Base-by-base conservation (phyloP, 2,888 invertebrate species). In the Folsomia candida region DNA sequence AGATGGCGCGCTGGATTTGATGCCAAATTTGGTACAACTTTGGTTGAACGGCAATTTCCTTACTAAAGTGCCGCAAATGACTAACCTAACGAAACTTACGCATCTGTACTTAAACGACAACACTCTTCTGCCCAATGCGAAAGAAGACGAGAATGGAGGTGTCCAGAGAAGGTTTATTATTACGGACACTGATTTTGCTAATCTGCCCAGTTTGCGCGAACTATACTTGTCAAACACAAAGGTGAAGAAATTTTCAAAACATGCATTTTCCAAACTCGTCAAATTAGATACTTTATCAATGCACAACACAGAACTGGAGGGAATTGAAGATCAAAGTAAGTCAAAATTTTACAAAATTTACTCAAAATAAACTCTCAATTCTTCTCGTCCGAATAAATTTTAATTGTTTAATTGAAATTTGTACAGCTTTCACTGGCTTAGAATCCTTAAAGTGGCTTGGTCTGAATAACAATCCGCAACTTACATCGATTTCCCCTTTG, bases 311-410 rank as follows among this genome's bases (percentile, higher is more conserved):
- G 65, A 62, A 22, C 66, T 79, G 1, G 27, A 70, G 24, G 18
- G 9, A 20, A 78, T 79, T 29, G 74, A 71, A 24, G 74, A 73
- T 66, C 65, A 60, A n/a, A n/a, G n/a, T n/a, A n/a, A n/a, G n/a
- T n/a, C n/a, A n/a, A n/a, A n/a, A n/a, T n/a, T n/a, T n/a, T n/a
- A n/a, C n/a, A n/a, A n/a, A n/a, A n/a, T n/a, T n/a, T n/a, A n/a
- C n/a, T n/a, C n/a, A n/a, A n/a, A n/a, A n/a, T n/a, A n/a, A n/a
- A n/a, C n/a, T n/a, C n/a, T n/a, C n/a, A n/a, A n/a, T n/a, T n/a
- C n/a, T n/a, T n/a, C n/a, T n/a, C n/a, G n/a, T n/a, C n/a, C n/a
- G n/a, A n/a, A n/a, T n/a, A n/a, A n/a, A n/a, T n/a, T n/a, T n/a
- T n/a, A n/a, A n/a, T n/a, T n/a, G n/a, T n/a, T n/a, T n/a, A n/a